Evolutionary conservation across 2,113 vertebrate genomes (phyloP).

Genomic region (Nothocercus nigrocapillus): DNA sequence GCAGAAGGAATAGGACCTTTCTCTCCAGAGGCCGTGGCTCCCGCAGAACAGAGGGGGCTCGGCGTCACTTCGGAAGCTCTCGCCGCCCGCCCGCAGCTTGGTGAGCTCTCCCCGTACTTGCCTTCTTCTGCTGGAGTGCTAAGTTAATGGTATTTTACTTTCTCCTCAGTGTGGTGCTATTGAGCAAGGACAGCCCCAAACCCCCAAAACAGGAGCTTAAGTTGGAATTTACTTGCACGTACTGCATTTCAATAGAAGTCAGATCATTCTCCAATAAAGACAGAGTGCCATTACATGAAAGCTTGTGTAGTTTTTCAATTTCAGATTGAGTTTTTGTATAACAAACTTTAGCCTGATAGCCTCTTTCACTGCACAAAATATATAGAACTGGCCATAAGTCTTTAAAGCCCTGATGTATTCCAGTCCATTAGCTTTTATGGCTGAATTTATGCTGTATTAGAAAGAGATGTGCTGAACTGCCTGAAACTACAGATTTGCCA

Average conservation of each 20-base stretch:
- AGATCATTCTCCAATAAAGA: slow-evolving; percentile 17
- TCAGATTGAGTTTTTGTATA: neutral
- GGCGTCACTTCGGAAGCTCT: neutral
- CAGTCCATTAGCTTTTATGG: slow-evolving; percentile 74
- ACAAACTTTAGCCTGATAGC: slow-evolving; percentile 33
- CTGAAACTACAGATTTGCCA: slow-evolving; percentile 63
- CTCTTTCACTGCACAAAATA: slow-evolving; percentile 55
- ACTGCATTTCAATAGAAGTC: neutral
- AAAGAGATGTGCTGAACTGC: slow-evolving; percentile 68
- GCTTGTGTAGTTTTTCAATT: slow-evolving; percentile 28
- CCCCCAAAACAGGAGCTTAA: neutral
- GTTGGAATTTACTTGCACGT: neutral
- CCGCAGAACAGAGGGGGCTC: neutral
- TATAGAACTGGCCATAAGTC: slow-evolving; percentile 63
- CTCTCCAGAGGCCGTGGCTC: neutral
- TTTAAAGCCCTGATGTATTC: slow-evolving; percentile 74
- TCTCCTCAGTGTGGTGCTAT: neutral
- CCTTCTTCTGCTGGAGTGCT: neutral
- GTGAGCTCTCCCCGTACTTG: neutral
- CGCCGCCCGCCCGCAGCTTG: neutral
- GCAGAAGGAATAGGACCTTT: neutral
- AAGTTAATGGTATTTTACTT: neutral
- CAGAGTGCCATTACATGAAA: neutral
- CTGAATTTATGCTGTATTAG: slow-evolving; percentile 73
- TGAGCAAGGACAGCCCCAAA: neutral